phyloP scores from a whole-genome alignment of 2,888 invertebrate species.

The Platynereis dumerilii region DNA sequence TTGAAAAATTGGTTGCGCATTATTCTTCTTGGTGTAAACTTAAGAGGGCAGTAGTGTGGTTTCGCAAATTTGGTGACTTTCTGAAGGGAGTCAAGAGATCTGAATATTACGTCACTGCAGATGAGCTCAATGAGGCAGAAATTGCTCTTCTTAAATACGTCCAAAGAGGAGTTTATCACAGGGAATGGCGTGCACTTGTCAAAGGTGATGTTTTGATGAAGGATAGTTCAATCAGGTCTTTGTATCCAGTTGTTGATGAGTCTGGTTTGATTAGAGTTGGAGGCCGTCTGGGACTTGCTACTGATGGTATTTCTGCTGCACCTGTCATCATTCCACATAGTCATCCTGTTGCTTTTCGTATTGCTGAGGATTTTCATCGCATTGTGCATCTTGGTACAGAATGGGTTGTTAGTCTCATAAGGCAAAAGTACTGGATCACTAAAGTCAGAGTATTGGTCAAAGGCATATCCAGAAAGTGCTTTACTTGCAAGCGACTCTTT shows the following conservation, averaged over 20 bases:
- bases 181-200: too few species aligned
- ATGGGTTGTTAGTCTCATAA: constrained; percentile 35
- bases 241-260: constrained; percentile 23
- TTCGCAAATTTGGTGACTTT: too few species aligned
- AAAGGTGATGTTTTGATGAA: background rate
- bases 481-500: too few species aligned
- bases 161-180: too few species aligned
- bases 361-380: constrained; percentile 36
- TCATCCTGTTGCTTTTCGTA: constrained; percentile 18
- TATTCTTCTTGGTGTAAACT: too few species aligned
- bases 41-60: too few species aligned
- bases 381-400: constrained; percentile 35
- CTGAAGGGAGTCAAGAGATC: too few species aligned
- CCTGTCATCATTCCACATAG: constrained; percentile 20
- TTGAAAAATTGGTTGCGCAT: too few species aligned
- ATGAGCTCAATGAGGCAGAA: constrained; percentile 7
- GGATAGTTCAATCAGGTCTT: background rate
- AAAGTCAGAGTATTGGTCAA: constrained; percentile 11
- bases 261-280: constrained; percentile 25
- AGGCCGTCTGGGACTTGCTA: constrained; percentile 19
- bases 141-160: too few species aligned
- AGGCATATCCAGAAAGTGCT: constrained; percentile 19
- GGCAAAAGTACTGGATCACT: constrained; percentile 27
- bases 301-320: too few species aligned
- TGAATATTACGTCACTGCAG: too few species aligned